These are phyloP conservation scores for Falco biarmicus DNA, from an alignment of 2,797 vertebrate species.

Conservation along the genomic window DNA sequence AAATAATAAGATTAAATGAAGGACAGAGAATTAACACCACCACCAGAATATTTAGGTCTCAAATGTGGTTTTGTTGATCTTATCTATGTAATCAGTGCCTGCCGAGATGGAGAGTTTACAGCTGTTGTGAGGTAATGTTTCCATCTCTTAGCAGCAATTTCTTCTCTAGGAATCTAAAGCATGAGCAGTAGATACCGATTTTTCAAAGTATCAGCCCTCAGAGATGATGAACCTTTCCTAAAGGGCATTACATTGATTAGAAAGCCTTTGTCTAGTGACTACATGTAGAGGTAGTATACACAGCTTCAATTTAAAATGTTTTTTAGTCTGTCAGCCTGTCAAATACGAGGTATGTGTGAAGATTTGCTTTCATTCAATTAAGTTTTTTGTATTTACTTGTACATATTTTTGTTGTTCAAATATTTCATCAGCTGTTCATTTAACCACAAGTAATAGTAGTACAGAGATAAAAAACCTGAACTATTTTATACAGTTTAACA, in stretches of 20 bases:
- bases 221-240: conserved; percentile 20
- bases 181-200: not conserved
- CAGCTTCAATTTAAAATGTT: conserved; percentile 45
- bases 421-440: conserved; percentile 42
- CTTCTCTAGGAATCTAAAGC: conserved; percentile 15
- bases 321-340: conserved; percentile 56
- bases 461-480: not conserved
- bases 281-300: not conserved
- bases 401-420: conserved; percentile 67
- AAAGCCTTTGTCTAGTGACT: conserved; percentile 35
- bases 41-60: conserved; percentile 15
- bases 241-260: conserved; percentile 45
- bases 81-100: not conserved
- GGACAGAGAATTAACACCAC: conserved; percentile 7
- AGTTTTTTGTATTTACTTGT: conserved; percentile 63
- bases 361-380: conserved; percentile 56
- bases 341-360: not conserved
- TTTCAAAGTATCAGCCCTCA: conserved; percentile 5
- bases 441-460: conserved; percentile 27
- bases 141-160: not conserved
- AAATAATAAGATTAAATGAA: conserved; percentile 43
- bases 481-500: conserved; percentile 30
- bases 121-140: not conserved
- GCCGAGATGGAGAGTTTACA: not conserved
- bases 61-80: not conserved